Evolutionary conservation across 2,797 vertebrate genomes (phyloP), one percentile per base, ranked within the genome.

Genomic region (Clamator glandarius): DNA sequence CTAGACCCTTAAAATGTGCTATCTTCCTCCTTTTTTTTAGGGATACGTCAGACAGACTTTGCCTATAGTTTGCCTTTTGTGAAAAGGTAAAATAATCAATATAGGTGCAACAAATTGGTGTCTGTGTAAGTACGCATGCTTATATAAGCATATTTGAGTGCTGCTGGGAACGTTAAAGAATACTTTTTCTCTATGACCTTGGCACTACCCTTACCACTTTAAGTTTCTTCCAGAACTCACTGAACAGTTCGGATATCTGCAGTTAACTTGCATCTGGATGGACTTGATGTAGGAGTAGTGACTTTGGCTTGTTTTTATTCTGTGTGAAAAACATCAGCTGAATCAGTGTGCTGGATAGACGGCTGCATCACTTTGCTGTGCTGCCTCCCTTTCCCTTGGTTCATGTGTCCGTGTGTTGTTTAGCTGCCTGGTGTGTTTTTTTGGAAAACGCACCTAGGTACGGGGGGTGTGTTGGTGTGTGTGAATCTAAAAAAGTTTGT

Each of bases 61-160:
- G 66, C 33, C 54, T 80, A 36, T 16, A 25, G 29, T 83, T 85
- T 75, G n/a, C 28, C 63, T 84, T 93, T 74, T 91, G 55, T 51
- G 59, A 88, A 91, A 86, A 62, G 57, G 63, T 28, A 70, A 69
- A 76, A 17, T 50, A 46, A 50, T 70, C 39, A 41, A 17, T 44
- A 24, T 24, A 11, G 31, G 59, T 36, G 11, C 51, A 75, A 28
- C 3, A 36, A 70, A 67, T 5, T 17, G 18, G 11, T 52, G 46
- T 28, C 64, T 46, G 26, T 59, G 70, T 28, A 12, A 66, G 51
- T 62, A 81, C 36, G 50, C 31, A 13, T 26, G 14, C n/a, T 8
- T 15, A 15, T 11, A 5, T 12, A 26, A 20, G 31, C 20, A 12
- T 62, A 42, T 15, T 57, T 1, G 1, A n/a, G 67, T 66, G 28